A percentile compares a stretch with the other conserved stretches of the same genome.
Evolutionary conservation across 2,113 vertebrate species (phyloP).

Genomic region (Egretta garzetta): DNA sequence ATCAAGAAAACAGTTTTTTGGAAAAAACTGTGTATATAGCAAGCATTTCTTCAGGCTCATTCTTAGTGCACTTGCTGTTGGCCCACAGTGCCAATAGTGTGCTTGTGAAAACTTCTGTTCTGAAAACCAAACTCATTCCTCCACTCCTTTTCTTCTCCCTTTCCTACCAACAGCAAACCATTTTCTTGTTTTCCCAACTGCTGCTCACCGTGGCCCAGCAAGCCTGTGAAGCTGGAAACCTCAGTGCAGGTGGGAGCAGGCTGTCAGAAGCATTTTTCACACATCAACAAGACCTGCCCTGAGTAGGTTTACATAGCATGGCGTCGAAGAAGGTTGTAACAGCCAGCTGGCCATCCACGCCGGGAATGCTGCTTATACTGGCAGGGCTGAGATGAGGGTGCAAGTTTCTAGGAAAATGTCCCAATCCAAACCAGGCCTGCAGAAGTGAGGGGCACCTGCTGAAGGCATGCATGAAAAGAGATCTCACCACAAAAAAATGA

Average conservation of each 20-base stretch:
- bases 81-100: background rate
- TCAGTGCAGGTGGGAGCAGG: background rate
- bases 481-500: background rate
- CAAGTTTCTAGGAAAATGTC: background rate
- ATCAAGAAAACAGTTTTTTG: background rate
- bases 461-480: background rate
- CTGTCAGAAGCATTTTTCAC: constrained; percentile 48
- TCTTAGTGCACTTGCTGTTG: background rate
- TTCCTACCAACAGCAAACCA: background rate
- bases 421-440: background rate
- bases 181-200: background rate
- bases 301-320: constrained; percentile 31
- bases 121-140: background rate
- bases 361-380: constrained; percentile 3
- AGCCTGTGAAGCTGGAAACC: background rate
- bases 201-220: background rate
- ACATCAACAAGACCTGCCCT: constrained; percentile 44
- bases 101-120: background rate
- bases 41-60: background rate
- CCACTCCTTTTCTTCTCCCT: background rate
- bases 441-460: background rate
- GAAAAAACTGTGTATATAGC: background rate
- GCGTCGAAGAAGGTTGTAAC: constrained; percentile 1
- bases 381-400: background rate
- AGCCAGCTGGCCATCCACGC: constrained; percentile 7